Evolutionary conservation across 2,797 vertebrate genomes (phyloP), one percentile per base, ranked within the genome.

Genomic region (Poecilia velifera): DNA sequence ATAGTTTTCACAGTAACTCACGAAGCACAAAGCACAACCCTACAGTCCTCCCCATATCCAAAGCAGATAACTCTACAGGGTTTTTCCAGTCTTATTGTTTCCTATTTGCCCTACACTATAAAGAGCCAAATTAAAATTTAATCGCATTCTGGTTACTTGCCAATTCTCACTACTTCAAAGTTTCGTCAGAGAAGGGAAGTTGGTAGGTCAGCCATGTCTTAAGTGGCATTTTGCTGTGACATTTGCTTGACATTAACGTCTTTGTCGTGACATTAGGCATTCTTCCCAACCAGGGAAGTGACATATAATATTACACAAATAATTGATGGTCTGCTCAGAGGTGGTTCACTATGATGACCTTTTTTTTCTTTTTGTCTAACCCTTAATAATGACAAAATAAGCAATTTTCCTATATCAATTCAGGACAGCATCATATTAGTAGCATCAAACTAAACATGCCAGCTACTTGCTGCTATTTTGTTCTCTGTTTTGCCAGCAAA

Each of bases 211-310:
- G 39, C 86, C 82, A 64, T 87, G 86, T 89, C 83, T 86, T 72
- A 83, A 86, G 81, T 85, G 89, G 39, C 80, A 84, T 92, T 90
- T 89, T 89, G 71, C 86, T 1, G 68, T 93, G 91, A 91, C 90
- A 93, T 93, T 93, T 91, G 76, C 81, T 74, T 93, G 93, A 91
- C 91, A 92, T 92, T 93, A 84, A 39, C 73, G 10, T 84, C 83
- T 89, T 81, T 82, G 74, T 71, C 80, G 16, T 90, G 90, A 87
- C 90, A 92, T 91, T 88, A 88, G 62, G 72, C 66, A 34, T 82
- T 86, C 75, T 74, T 28, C 79, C 73, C n/a, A 25, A 76, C 77
- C 66, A 76, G 80, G 79, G 76, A 87, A 86, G 82, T 85, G 59
- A 80, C 85, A 84, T 72, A 55, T 78, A 68, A 79, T 80, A 70